Evolutionary conservation across 2,113 vertebrate species (phyloP).

Genomic region (Aptenodytes patagonicus): DNA sequence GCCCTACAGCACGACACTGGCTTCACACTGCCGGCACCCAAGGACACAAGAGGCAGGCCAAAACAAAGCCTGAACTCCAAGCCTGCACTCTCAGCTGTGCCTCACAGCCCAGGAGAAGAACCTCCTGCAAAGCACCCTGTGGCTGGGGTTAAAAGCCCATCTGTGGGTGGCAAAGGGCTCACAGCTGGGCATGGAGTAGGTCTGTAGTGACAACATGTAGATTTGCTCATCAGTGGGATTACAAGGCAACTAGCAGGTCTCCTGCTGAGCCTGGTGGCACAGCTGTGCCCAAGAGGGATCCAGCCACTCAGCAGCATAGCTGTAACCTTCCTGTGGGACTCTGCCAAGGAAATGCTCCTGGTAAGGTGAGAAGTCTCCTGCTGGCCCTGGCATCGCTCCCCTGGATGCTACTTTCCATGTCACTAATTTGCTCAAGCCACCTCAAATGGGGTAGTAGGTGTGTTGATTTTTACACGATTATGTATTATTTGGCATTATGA

Average conservation of each 20-base stretch:
- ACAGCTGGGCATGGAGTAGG: background rate
- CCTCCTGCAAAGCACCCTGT: background rate
- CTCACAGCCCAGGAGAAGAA: background rate
- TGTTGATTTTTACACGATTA: background rate
- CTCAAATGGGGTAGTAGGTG: background rate
- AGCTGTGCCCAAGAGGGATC: background rate
- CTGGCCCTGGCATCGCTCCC: background rate
- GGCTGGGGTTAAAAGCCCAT: background rate
- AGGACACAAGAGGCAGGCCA: background rate
- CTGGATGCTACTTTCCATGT: background rate
- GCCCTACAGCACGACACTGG: rapidly evolving
- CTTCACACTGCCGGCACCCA: rapidly evolving
- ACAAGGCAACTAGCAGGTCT: background rate
- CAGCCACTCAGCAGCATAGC: background rate
- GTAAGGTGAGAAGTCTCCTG: background rate
- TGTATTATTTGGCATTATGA: background rate
- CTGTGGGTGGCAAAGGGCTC: background rate
- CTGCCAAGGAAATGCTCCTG: background rate
- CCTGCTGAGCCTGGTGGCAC: background rate
- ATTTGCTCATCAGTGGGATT: background rate
- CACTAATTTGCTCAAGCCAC: background rate
- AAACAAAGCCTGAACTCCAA: background rate
- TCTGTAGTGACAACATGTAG: background rate
- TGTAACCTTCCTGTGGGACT: background rate
- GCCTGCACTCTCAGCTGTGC: background rate